A percentile compares a stretch with the other conserved stretches of the same genome.
phyloP scores from a whole-genome alignment of 2,797 vertebrate species.

The Pogoniulus pusillus region DNA sequence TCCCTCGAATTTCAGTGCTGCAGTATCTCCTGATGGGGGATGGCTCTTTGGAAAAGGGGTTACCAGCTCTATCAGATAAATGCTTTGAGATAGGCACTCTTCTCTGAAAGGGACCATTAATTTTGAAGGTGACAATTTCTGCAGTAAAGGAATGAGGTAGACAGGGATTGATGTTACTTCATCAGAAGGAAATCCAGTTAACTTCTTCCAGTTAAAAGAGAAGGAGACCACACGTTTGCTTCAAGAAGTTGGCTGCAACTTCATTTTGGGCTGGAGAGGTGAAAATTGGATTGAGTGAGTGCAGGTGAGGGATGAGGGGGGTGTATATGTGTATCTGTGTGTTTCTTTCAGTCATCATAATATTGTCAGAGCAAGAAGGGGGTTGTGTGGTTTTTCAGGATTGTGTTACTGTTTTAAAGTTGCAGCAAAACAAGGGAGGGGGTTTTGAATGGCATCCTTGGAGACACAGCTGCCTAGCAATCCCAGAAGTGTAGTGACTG shows the following conservation, averaged over 20 bases:
- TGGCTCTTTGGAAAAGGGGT: constrained; percentile 8
- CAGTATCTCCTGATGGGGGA: not conserved
- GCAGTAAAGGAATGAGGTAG: constrained; percentile 40
- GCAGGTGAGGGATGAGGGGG: fast-evolving
- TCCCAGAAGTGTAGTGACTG: not conserved
- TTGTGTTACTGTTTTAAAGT: not conserved
- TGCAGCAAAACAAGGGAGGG: not conserved
- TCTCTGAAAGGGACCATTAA: constrained; percentile 50
- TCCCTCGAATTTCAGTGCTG: constrained; percentile 29
- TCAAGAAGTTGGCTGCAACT: not conserved
- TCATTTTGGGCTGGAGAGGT: not conserved
- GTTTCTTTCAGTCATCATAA: not conserved
- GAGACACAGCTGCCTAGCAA: not conserved
- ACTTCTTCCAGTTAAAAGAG: constrained; percentile 16
- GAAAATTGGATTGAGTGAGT: not conserved
- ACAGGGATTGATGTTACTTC: constrained; percentile 14
- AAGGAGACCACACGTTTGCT: constrained; percentile 4
- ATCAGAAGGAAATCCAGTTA: constrained; percentile 25
- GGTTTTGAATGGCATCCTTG: not conserved
- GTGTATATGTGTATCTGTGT: not conserved
- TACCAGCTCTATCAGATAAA: constrained; percentile 30
- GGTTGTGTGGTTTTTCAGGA: not conserved
- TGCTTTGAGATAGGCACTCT: constrained; percentile 14
- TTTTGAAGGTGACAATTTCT: constrained; percentile 59
- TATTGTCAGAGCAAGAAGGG: not conserved